Conservation (phyloP, 2,888 invertebrate genomes). For the Sphaerophoria rueppellii region DNA sequence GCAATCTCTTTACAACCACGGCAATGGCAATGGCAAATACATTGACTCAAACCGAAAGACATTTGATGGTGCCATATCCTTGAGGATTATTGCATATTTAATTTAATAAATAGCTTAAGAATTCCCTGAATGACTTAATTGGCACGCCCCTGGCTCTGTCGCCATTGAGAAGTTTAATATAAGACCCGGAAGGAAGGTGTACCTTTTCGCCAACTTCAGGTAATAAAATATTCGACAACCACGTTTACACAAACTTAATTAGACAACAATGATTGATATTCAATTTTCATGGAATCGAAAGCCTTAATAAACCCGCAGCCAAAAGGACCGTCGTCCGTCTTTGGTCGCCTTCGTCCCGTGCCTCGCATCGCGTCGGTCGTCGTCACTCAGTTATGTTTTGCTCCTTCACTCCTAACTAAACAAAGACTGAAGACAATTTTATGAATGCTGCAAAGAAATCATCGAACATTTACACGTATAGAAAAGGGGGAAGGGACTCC, state of each 20-base stretch:
- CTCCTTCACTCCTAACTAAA: neutral
- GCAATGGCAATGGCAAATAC: neutral
- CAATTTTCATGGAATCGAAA: constrained; percentile 61
- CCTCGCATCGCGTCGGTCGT: too few relatives aligned
- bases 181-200: neutral
- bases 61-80: constrained; percentile 5
- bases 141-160: constrained; percentile 2
- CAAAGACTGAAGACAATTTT: neutral
- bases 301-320: constrained; percentile 23
- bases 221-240: constrained; percentile 62
- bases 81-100: constrained; percentile 57
- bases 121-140: constrained; percentile 24
- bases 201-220: constrained; percentile 20
- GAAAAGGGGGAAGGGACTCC: constrained; percentile 34
- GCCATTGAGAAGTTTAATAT: neutral
- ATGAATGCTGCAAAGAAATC: constrained; percentile 44
- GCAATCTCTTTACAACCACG: neutral
- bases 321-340: neutral
- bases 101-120: constrained; percentile 62
- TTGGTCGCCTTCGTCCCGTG: too few relatives aligned
- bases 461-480: constrained; percentile 62
- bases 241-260: constrained; percentile 65
- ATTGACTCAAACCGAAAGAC: neutral
- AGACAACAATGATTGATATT: constrained; percentile 67
- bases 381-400: neutral